Conservation (phyloP, 2,888 invertebrate species). For the Limnephilus marmoratus region DNA sequence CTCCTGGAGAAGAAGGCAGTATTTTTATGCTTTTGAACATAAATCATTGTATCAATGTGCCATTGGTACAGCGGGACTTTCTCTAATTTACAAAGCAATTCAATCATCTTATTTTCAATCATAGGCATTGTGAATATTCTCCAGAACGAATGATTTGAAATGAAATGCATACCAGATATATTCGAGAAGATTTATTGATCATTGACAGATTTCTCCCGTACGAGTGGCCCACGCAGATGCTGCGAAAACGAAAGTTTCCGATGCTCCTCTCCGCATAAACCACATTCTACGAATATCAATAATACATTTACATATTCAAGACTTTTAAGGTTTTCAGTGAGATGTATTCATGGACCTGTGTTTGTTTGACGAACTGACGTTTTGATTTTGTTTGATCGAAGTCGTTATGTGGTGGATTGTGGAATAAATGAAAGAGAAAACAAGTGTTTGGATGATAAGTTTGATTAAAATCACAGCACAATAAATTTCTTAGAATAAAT, state of each 20-base stretch:
- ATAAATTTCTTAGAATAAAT: no score
- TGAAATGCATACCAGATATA: slow-evolving; percentile 38
- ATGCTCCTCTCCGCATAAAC: slow-evolving; percentile 20
- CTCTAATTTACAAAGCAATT: slow-evolving; percentile 46
- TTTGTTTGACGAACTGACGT: not conserved
- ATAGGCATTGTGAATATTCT: slow-evolving; percentile 39
- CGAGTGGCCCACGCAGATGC: slow-evolving; percentile 22
- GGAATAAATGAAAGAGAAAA: no score
- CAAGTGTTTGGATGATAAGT: no score
- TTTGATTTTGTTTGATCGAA: not conserved
- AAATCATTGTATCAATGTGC: slow-evolving; percentile 32
- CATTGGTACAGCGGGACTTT: slow-evolving; percentile 14
- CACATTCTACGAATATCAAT: slow-evolving; percentile 34
- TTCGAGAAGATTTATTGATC: slow-evolving; percentile 42
- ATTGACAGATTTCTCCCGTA: slow-evolving; percentile 44
- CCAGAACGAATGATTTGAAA: slow-evolving; percentile 29
- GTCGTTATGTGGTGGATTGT: not conserved
- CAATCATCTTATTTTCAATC: slow-evolving; percentile 32
- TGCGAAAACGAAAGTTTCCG: slow-evolving; percentile 35
- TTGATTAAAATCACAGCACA: no score
- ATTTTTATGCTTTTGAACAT: not conserved
- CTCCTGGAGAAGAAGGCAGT: not conserved
- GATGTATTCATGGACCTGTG: not conserved
- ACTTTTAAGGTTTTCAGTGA: slow-evolving; percentile 30
- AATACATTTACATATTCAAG: slow-evolving; percentile 36